Evolutionary conservation across 2,888 invertebrate species (phyloP).

Genomic region (Xanthorhoe designata): DNA sequence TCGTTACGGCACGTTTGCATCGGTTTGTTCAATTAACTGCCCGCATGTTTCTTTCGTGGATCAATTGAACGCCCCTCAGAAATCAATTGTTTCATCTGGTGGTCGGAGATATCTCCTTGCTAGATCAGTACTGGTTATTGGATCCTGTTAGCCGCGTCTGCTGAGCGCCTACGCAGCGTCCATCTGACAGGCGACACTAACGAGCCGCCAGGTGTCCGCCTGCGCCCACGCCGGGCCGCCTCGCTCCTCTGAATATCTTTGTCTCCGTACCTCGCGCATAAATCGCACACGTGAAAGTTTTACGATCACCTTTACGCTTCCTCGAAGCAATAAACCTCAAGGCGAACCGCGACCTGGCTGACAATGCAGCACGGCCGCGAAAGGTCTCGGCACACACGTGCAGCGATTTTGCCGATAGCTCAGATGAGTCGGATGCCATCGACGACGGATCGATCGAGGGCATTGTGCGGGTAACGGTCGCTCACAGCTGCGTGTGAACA

Average conservation of each 20-base stretch:
- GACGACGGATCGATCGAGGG: constrained; percentile 82
- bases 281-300: constrained; percentile 84
- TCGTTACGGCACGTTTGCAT: constrained; percentile 63
- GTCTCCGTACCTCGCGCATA: constrained; percentile 78
- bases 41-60: constrained; percentile 71
- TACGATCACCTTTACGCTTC: constrained; percentile 81
- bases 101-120: constrained; percentile 28
- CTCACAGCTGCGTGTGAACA: constrained; percentile 82
- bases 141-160: constrained; percentile 38
- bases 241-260: constrained; percentile 78
- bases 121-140: constrained; percentile 33
- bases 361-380: constrained; percentile 76
- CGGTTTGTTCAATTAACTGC: constrained; percentile 72
- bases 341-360: constrained; percentile 54
- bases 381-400: constrained; percentile 76
- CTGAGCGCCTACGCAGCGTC: constrained; percentile 57
- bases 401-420: constrained; percentile 80
- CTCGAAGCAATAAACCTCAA: constrained; percentile 75
- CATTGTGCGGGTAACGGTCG: constrained; percentile 85
- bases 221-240: constrained; percentile 68
- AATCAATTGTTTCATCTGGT: constrained; percentile 41
- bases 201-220: constrained; percentile 83
- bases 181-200: constrained; percentile 74
- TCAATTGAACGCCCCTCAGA: constrained; percentile 65
- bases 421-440: constrained; percentile 67